phyloP scores from a whole-genome alignment of 2,888 invertebrate genomes.

The Labia minor region DNA sequence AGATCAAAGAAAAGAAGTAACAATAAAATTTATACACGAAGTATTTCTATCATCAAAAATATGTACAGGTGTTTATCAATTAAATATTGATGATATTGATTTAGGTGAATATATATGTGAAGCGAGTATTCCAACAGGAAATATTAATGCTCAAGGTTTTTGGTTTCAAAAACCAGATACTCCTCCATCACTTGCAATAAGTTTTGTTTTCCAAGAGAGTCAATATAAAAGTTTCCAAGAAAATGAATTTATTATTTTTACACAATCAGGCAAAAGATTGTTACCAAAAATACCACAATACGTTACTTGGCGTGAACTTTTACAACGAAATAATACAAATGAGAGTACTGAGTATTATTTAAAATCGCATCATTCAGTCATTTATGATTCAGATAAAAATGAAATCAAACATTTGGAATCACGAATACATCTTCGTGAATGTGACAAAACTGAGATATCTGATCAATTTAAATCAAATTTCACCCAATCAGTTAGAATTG shows the following conservation, averaged over 20 bases:
- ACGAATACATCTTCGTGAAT: neutral
- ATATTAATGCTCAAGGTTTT: neutral
- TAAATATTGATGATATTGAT: neutral
- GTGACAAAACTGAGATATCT: neutral
- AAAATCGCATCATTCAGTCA: neutral
- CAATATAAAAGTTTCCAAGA: constrained; percentile 1
- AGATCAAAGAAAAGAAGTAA: neutral
- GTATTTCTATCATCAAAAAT: neutral
- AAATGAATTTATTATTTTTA: neutral
- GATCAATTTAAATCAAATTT: no score
- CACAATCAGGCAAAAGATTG: neutral
- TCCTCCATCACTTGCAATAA: neutral
- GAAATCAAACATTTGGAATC: neutral
- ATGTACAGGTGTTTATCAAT: neutral
- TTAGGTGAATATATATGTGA: neutral
- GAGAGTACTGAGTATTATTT: neutral
- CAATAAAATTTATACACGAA: neutral
- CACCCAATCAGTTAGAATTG: neutral
- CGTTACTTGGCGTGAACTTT: neutral
- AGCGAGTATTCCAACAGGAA: neutral
- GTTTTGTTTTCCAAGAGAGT: neutral
- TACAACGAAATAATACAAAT: neutral
- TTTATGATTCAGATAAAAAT: neutral
- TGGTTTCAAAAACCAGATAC: neutral
- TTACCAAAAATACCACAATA: neutral